These are phyloP conservation scores for Xerus rutilus DNA, from an alignment of 2,797 vertebrate genomes.

Conservation along the genomic window DNA sequence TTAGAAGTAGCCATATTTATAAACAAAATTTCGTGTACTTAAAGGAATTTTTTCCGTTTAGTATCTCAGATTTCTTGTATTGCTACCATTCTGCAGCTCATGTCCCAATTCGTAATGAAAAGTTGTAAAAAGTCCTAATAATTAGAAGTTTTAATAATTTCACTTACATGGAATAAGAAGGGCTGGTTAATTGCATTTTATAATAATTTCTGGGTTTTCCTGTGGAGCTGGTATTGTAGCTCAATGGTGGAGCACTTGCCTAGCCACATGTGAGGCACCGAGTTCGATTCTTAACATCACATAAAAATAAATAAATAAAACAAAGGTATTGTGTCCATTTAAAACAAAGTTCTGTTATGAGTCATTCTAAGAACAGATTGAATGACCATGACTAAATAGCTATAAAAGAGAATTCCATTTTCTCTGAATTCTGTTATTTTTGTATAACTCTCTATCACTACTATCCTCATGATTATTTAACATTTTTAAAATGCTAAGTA, in stretches of 20 bases:
- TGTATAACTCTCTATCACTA: not conserved
- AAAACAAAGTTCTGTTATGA: constrained; percentile 46
- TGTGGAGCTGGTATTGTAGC: no score
- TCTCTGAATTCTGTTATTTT: constrained; percentile 3
- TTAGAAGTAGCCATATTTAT: not conserved
- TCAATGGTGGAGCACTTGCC: no score
- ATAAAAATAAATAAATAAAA: no score
- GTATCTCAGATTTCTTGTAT: constrained; percentile 2
- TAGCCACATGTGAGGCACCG: no score
- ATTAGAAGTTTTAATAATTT: not conserved
- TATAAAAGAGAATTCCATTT: not conserved
- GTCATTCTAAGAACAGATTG: not conserved
- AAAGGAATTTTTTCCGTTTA: constrained; percentile 15
- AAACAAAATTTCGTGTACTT: constrained; percentile 15
- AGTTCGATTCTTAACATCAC: no score
- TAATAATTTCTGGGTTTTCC: constrained; percentile 25
- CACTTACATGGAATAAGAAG: constrained; percentile 21
- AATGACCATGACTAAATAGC: not conserved
- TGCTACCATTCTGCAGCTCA: not conserved
- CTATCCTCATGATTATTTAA: not conserved
- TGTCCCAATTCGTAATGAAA: not conserved
- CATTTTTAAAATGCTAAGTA: not conserved
- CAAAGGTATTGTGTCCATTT: not conserved
- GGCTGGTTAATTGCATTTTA: constrained; percentile 1
- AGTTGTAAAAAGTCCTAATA: constrained; percentile 39